phyloP scores from a whole-genome alignment of 2,888 invertebrate genomes.

The Hypena proboscidalis region DNA sequence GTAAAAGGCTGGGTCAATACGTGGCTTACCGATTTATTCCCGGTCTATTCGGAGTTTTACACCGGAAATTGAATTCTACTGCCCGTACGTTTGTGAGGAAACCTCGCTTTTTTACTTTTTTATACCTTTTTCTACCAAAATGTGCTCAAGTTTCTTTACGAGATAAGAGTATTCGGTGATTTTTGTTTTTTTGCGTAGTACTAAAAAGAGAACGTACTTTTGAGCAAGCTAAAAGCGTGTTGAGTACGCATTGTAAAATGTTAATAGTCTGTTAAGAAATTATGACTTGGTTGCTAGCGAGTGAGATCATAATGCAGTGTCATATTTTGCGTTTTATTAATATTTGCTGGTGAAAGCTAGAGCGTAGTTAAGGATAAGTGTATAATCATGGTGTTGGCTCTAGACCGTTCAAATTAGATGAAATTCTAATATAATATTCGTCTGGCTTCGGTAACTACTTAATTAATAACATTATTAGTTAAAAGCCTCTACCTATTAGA shows the following conservation, averaged over 20 bases:
- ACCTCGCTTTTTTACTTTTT: conserved; percentile 30
- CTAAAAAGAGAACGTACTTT: conserved; percentile 15
- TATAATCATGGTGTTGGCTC: no score
- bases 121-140: conserved; percentile 19
- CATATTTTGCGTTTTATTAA: no score
- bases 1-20: conserved; percentile 43
- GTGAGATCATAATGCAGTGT: no score
- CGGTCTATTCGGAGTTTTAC: conserved; percentile 57
- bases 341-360: no score
- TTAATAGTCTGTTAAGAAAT: not conserved
- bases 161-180: conserved; percentile 29
- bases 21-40: conserved; percentile 30
- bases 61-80: conserved; percentile 71
- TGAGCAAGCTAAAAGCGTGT: conserved; percentile 8
- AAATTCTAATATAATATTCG: no score
- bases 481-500: no score
- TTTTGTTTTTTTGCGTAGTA: conserved; percentile 22
- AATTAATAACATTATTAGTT: no score
- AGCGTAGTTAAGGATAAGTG: no score
- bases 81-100: conserved; percentile 37
- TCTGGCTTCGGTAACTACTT: no score
- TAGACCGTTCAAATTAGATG: no score
- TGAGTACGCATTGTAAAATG: not conserved
- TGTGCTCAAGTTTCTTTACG: conserved; percentile 33
- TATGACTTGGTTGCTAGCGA: no score